Evolutionary conservation across 2,113 vertebrate genomes (phyloP), one percentile per base, ranked within the genome.

Genomic region (Hoplias malabaricus): DNA sequence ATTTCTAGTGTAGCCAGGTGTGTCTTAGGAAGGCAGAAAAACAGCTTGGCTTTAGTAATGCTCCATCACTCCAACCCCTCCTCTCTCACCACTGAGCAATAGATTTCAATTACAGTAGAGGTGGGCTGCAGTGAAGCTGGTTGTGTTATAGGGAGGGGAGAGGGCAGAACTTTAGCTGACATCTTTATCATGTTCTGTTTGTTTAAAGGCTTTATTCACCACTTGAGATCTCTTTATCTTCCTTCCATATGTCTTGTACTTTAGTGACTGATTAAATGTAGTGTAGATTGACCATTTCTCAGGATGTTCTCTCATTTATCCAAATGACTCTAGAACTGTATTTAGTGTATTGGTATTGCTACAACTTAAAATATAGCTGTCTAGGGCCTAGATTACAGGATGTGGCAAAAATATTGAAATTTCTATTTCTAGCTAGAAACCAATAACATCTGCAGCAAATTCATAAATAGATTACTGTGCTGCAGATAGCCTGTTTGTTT

Each of bases 151-250:
- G 75, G 82, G 67, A 61, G 80, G 84, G 80, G 73, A 80, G 59
- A 79, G 75, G 75, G 75, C 75, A 80, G 78, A 75, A 76, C 69
- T 83, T 56, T 86, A 80, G 74, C 81, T 83, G 79, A 88, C 81
- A 80, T 83, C 84, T 83, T 85, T 84, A 86, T 86, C 84, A 80
- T 84, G 81, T 77, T 79, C 62, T 84, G 84, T 77, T 86, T 88
- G 81, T 87, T 85, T 85, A 68, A 77, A 84, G 73, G 71, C 62
- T 86, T 86, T 89, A 84, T 86, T 86, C 80, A 82, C 84, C 59
- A 74, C 82, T 90, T 88, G 77, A 75, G 66, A 83, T 82, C 77
- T 33, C 81, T 84, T 66, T 50, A 16, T 27, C 19, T 34, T 14
- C 43, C 69, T 27, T 23, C 16, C 23, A 1, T 56, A 4, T 31